Evolutionary conservation across 1,140 invertebrate genomes (phyloP), one percentile per base, ranked within the genome.

Genomic region (Anthonomus grandis): DNA sequence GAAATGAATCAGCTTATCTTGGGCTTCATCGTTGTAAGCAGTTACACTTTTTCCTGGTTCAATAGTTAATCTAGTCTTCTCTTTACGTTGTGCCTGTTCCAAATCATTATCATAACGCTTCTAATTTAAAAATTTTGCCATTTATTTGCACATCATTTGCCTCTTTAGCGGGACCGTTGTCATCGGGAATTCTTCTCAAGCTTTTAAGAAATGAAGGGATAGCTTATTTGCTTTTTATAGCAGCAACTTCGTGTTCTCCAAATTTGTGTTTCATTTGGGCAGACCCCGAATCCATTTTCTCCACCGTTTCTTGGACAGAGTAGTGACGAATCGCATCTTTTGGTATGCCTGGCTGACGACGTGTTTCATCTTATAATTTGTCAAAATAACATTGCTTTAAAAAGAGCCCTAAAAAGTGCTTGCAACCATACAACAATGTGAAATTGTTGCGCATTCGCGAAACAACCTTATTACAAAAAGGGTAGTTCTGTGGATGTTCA

Each of bases 11-110:
- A 15, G 13, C 10, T 17, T 39, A 39, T 39, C 9, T 39, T 39
- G 37, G 17, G 5, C 37, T 5, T 39, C 37, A 15, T 39, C 37
- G 10, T 39, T 15, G 37, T 39, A 9, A 39, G 37, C 37, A 39
- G 37, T 39, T 39, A 39, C 37, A 39, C 37, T 39, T 39, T 39
- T 39, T 39, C 37, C 37, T 39, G 37, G 37, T 13, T 39, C 37
- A 12, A 39, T 17, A n/a, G 15, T 39, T 39, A 39, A 39, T 17
- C 37, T 39, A 39, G 37, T 39, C 15, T 39, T 39, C 37, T 39
- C 17, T 39, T 13, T 39, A 39, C 37, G 37, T 6, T 9, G 37
- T 39, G 37, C 37, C 9, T 15, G 37, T 39, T 39, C 37, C 15
- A 17, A 39, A 39, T 39, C 37, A 15, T 39, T 17, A 13, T 15